These are phyloP conservation scores for Ceyx cyanopectus DNA, from an alignment of 2,113 vertebrate species.

Conservation along the genomic window DNA sequence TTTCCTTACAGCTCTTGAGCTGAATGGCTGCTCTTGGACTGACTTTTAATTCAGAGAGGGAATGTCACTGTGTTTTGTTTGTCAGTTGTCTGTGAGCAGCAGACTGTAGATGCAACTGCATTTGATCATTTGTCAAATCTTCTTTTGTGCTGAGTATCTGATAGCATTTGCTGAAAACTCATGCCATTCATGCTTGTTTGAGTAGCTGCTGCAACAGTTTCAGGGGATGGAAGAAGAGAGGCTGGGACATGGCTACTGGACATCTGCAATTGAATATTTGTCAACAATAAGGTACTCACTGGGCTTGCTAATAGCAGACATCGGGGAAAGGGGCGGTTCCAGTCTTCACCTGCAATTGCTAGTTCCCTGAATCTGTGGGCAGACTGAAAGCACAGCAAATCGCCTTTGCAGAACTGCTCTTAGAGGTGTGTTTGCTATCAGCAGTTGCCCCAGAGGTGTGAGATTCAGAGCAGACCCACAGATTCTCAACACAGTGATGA, in stretches of 20 bases:
- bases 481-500: not conserved
- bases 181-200: not conserved
- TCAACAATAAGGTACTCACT: slow-evolving; percentile 18
- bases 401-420: not conserved
- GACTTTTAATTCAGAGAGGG: slow-evolving; percentile 14
- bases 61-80: not conserved
- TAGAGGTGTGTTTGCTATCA: not conserved
- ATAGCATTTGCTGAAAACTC: not conserved
- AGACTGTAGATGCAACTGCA: not conserved
- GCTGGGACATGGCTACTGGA: not conserved
- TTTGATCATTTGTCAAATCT: slow-evolving; percentile 53
- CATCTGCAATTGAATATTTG: slow-evolving; percentile 30
- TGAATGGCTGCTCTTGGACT: not conserved
- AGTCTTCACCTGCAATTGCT: not conserved
- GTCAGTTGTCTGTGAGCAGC: slow-evolving; percentile 20
- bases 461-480: not conserved
- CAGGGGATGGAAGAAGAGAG: slow-evolving; percentile 12
- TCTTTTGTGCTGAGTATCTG: slow-evolving; percentile 37
- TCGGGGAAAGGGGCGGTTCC: not conserved
- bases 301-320: not conserved
- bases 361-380: not conserved
- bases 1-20: not conserved
- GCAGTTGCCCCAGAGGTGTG: not conserved
- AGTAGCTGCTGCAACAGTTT: slow-evolving; percentile 21
- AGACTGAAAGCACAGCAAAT: not conserved